phyloP scores from a whole-genome alignment of 2,113 vertebrate genomes.

The Lampris incognitus region DNA sequence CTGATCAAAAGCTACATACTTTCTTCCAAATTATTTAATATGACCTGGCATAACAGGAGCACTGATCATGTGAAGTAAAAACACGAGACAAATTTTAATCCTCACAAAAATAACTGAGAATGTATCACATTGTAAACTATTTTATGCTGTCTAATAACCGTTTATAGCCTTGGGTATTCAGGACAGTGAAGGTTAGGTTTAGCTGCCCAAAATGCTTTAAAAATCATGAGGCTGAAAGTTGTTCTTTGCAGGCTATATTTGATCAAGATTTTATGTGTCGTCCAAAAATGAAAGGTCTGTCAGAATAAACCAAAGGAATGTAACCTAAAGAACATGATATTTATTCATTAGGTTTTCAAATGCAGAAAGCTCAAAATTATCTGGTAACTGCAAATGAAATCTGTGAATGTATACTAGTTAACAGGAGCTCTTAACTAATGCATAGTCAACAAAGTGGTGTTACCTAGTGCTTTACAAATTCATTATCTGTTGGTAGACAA shows the following conservation, averaged over 20 bases:
- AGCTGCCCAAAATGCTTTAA: too few relatives aligned
- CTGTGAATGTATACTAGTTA: not conserved
- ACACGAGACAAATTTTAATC: slow-evolving; percentile 58
- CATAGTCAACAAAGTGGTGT: not conserved
- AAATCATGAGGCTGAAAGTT: too few relatives aligned
- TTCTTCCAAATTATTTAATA: slow-evolving; percentile 62
- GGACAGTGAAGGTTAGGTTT: slow-evolving; percentile 25
- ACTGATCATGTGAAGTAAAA: slow-evolving; percentile 61
- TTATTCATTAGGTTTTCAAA: slow-evolving; percentile 23
- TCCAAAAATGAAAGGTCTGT: too few relatives aligned
- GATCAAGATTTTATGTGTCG: too few relatives aligned
- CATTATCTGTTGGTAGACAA: too few relatives aligned
- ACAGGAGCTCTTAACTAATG: slow-evolving; percentile 18
- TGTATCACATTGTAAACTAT: slow-evolving; percentile 40
- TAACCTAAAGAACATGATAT: slow-evolving; percentile 15
- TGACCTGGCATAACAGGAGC: slow-evolving; percentile 67
- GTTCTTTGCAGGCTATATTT: too few relatives aligned
- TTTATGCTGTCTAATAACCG: slow-evolving; percentile 19
- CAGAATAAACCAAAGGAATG: not conserved
- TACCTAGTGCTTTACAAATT: too few relatives aligned
- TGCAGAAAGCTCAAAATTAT: not conserved
- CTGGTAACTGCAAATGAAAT: not conserved
- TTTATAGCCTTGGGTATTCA: slow-evolving; percentile 65
- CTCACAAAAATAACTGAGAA: slow-evolving; percentile 60
- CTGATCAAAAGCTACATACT: slow-evolving; percentile 40